phyloP scores from a whole-genome alignment of 2,888 invertebrate genomes.

The Poecilus cupreus region DNA sequence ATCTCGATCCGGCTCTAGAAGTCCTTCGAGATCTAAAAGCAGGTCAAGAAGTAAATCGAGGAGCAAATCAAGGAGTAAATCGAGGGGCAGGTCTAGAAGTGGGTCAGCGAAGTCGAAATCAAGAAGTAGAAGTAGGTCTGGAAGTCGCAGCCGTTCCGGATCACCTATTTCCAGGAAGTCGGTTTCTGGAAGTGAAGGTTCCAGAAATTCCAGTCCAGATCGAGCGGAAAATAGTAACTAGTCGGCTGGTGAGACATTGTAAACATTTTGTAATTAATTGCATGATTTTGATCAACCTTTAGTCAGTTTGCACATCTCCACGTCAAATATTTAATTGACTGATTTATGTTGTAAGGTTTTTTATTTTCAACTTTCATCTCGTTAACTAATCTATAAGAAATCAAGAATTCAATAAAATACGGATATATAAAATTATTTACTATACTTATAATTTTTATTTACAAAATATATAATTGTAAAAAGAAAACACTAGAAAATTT shows the following conservation, averaged over 20 bases:
- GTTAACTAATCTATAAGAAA: not conserved
- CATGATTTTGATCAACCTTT: not conserved
- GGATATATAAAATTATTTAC: not conserved
- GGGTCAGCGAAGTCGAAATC: slow-evolving; percentile 68
- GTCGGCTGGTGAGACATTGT: not conserved
- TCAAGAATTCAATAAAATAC: too few relatives aligned
- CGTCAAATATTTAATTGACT: slow-evolving; percentile 2
- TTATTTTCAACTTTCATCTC: not conserved
- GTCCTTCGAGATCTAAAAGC: slow-evolving; percentile 67
- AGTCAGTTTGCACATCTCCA: not conserved
- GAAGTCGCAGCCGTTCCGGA: slow-evolving; percentile 72
- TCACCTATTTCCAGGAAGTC: slow-evolving; percentile 69
- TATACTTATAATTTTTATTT: too few relatives aligned
- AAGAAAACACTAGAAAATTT: not conserved
- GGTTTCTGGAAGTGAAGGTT: slow-evolving; percentile 68
- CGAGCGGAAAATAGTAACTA: slow-evolving; percentile 51
- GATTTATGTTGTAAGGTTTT: not conserved
- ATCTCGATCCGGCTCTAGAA: slow-evolving; percentile 70
- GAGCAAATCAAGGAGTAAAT: slow-evolving; percentile 67
- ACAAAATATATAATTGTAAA: too few relatives aligned
- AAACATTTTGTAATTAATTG: slow-evolving; percentile 20
- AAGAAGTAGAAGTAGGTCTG: slow-evolving; percentile 67
- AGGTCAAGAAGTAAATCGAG: slow-evolving; percentile 67
- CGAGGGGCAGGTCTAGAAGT: slow-evolving; percentile 64
- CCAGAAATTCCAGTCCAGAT: slow-evolving; percentile 60